These are phyloP conservation scores for Bombus haemorrhoidalis DNA, from an alignment of 1,140 invertebrate species.

Conservation along the genomic window DNA sequence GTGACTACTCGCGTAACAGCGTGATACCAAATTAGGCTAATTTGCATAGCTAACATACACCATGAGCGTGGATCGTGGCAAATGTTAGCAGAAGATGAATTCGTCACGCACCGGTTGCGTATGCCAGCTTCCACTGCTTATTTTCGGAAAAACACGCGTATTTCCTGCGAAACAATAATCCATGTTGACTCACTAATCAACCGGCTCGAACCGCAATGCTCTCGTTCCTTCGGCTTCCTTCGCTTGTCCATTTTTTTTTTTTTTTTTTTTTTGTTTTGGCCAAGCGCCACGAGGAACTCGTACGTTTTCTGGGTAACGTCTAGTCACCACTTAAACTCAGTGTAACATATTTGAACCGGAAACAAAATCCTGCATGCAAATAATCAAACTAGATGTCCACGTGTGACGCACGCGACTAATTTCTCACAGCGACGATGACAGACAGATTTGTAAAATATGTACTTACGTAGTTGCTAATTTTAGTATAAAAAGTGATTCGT, in stretches of 20 bases:
- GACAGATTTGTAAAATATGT: constrained; percentile 31
- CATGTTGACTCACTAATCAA: constrained; percentile 70
- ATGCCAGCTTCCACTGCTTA: background rate
- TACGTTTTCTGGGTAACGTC: constrained; percentile 64
- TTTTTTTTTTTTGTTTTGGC: too few species aligned
- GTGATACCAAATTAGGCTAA: constrained; percentile 56
- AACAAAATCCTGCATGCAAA: constrained; percentile 37
- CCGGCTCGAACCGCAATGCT: background rate
- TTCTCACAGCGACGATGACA: constrained; percentile 8
- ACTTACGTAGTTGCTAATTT: constrained; percentile 33
- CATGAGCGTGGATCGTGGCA: constrained; percentile 34
- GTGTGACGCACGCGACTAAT: constrained; percentile 5
- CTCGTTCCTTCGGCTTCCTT: constrained; percentile 6
- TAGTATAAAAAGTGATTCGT: background rate
- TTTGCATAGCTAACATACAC: constrained; percentile 57
- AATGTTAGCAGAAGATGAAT: constrained; percentile 38
- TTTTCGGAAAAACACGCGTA: constrained; percentile 61
- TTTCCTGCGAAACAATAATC: constrained; percentile 63
- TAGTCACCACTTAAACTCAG: constrained; percentile 71
- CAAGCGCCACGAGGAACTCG: constrained; percentile 13
- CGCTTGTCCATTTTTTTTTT: background rate
- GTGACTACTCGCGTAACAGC: constrained; percentile 43
- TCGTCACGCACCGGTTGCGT: constrained; percentile 40
- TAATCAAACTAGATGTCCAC: constrained; percentile 21
- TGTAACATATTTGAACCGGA: constrained; percentile 23